Evolutionary conservation across 2,113 vertebrate genomes (phyloP).

Genomic region (Lophotis ruficrista): DNA sequence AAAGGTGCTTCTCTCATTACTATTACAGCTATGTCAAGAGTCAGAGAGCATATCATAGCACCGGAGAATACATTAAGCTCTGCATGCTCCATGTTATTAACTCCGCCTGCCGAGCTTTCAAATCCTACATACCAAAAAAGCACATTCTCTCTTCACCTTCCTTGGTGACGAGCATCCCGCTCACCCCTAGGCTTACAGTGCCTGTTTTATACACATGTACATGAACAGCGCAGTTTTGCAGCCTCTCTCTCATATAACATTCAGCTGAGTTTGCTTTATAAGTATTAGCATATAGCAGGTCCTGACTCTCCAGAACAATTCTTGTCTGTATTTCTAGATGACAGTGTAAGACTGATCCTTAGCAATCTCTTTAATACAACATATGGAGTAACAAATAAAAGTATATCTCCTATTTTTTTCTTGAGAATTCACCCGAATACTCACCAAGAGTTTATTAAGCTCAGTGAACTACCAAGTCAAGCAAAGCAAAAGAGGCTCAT

Average conservation of each 20-base stretch:
- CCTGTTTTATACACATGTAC: neutral
- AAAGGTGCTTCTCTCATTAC: neutral
- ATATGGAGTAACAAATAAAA: neutral
- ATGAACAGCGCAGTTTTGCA: neutral
- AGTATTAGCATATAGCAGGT: neutral
- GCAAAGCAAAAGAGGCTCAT: neutral
- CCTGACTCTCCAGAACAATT: neutral
- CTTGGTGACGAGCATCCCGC: neutral
- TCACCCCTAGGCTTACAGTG: neutral
- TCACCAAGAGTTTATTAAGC: neutral
- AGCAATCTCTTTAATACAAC: neutral
- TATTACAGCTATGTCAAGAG: neutral
- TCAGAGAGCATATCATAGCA: neutral
- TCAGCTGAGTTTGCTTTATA: neutral
- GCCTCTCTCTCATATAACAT: neutral
- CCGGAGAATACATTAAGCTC: neutral
- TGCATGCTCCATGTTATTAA: neutral
- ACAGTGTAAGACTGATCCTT: neutral
- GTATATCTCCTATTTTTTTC: neutral
- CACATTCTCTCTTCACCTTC: neutral
- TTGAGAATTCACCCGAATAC: neutral
- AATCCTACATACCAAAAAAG: neutral
- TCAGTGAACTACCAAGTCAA: neutral
- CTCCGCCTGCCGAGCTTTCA: neutral
- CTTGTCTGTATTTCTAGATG: neutral